These are phyloP conservation scores for Electrophaes corylata DNA, from an alignment of 2,888 invertebrate genomes.

Conservation along the genomic window DNA sequence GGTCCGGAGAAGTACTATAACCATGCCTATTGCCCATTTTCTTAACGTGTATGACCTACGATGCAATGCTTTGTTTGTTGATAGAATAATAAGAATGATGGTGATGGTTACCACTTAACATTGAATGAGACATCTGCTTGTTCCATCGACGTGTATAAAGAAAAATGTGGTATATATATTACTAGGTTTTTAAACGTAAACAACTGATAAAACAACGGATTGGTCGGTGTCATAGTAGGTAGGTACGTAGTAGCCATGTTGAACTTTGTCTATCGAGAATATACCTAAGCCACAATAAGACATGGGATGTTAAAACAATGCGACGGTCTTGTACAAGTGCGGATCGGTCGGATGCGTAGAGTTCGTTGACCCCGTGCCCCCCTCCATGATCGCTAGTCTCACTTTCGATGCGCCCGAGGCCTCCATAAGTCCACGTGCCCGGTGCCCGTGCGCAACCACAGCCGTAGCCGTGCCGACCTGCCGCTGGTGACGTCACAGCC, in stretches of 20 bases:
- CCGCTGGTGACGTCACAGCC: constrained; percentile 70
- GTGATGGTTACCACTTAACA: too few species aligned
- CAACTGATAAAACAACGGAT: constrained; percentile 12
- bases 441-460: constrained; percentile 68
- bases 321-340: constrained; percentile 77
- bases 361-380: constrained; percentile 69
- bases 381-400: constrained; percentile 64
- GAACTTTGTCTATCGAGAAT: neutral
- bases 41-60: too few species aligned
- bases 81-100: too few species aligned
- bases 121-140: too few species aligned
- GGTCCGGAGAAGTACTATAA: too few species aligned
- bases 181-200: neutral
- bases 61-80: too few species aligned
- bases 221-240: neutral
- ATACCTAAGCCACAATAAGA: constrained; percentile 44
- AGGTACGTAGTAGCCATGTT: neutral
- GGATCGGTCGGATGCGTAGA: constrained; percentile 78
- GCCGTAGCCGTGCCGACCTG: constrained; percentile 45
- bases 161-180: too few species aligned
- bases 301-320: constrained; percentile 75
- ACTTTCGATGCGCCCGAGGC: constrained; percentile 80
- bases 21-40: too few species aligned
- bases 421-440: constrained; percentile 75
- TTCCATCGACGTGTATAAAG: too few species aligned